Evolutionary conservation across 37 sponge, comb jelly and placozoan species (phyloP).

Genomic region (Aplysina aerophoba): DNA sequence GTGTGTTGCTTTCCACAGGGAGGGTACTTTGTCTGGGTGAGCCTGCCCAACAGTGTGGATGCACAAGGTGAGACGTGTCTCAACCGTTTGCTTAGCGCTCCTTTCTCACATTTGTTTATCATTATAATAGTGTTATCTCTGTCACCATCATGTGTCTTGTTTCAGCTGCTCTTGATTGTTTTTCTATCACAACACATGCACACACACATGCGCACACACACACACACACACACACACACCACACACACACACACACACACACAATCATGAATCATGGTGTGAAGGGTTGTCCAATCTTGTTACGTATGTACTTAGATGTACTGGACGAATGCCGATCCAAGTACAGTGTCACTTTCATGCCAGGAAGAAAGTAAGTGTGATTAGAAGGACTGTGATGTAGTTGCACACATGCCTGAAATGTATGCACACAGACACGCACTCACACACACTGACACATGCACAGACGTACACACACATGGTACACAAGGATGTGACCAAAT

Average conservation of each 20-base stretch:
- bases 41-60: neutral
- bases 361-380: neutral
- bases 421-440: too few relatives aligned
- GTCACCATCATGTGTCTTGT: too few relatives aligned
- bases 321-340: neutral
- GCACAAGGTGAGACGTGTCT: neutral
- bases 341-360: neutral
- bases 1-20: conserved; percentile 48
- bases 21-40: conserved; percentile 61
- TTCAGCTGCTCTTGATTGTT: too few relatives aligned
- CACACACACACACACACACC: conserved; percentile 32
- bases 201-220: neutral
- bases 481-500: too few relatives aligned
- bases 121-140: too few relatives aligned
- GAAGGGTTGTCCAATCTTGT: too few relatives aligned
- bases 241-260: conserved; percentile 37
- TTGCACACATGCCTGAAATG: too few relatives aligned
- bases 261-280: neutral
- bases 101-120: too few relatives aligned
- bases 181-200: neutral
- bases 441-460: too few relatives aligned
- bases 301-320: neutral
- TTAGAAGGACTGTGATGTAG: too few relatives aligned
- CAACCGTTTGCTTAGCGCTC: too few relatives aligned
- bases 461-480: too few relatives aligned